phyloP scores from a whole-genome alignment of 2,888 invertebrate species.

The Ceramica pisi region DNA sequence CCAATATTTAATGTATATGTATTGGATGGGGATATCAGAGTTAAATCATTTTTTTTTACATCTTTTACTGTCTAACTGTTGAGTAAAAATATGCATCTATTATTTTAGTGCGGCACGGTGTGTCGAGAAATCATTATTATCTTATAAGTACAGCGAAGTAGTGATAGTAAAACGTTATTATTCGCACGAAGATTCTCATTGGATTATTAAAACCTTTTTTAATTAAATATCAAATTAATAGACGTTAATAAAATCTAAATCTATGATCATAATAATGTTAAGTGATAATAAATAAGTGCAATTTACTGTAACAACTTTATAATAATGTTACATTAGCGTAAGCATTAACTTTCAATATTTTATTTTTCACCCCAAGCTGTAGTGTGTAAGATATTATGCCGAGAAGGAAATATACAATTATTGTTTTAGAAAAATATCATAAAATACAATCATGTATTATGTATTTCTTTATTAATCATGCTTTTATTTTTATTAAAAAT shows the following conservation, averaged over 20 bases:
- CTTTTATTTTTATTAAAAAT: conserved; percentile 42
- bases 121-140: conserved; percentile 41
- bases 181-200: conserved; percentile 54
- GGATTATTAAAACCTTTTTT: conserved; percentile 35
- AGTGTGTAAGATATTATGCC: conserved; percentile 50
- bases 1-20: conserved; percentile 36
- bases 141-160: conserved; percentile 59
- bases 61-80: conserved; percentile 1
- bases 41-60: conserved; percentile 15
- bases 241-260: conserved; percentile 46
- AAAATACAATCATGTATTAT: conserved; percentile 16
- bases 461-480: conserved; percentile 34
- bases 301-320: conserved; percentile 67
- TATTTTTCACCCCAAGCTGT: conserved; percentile 61
- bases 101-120: conserved; percentile 15
- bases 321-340: conserved; percentile 62
- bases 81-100: conserved; percentile 28
- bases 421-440: conserved; percentile 40
- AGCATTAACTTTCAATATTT: conserved; percentile 65
- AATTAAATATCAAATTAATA: conserved; percentile 52
- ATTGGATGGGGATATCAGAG: conserved; percentile 19
- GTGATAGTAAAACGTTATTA: conserved; percentile 48
- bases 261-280: conserved; percentile 59
- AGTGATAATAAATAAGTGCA: conserved; percentile 71
- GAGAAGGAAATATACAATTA: conserved; percentile 40